Base-by-base conservation (phyloP, 2,888 invertebrate genomes). In the Mesochorus sp. region DNA sequence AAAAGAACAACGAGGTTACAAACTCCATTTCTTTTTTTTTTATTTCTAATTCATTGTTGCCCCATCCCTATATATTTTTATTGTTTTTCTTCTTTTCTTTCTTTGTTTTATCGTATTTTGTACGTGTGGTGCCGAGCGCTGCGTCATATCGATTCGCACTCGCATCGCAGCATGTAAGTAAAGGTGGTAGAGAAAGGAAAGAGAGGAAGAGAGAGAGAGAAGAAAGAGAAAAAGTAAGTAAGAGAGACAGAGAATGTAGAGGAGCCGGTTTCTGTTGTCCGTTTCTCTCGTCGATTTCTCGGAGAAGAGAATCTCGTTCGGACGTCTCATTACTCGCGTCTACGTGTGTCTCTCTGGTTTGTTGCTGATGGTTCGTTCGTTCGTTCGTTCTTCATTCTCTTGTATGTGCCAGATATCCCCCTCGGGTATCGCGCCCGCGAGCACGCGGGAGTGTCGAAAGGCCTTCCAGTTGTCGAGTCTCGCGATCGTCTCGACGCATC, bases 291-390 rank as follows among this genome's bases (percentile, higher is more conserved):
- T 73, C 74, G 78, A 79, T 75, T 75, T 79, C 78, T 79, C 61
- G 61, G 70, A 75, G 68, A 57, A 37, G 72, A 67, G 80, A 76
- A 75, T 80, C 81, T 82, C 80, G 80, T 79, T 76, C 79, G 80
- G 74, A 73, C 80, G 81, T 81, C 80, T 81, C 82, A 82, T 82
- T 82, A 82, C 74, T 68, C 76, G 76, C 75, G 59, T 76, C 80
- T 78, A 74, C 80, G 80, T 81, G 81, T 77, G 79, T 70, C 80
- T 62, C 76, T 59, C 74, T 70, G 74, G 82, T 81, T 67, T 68
- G 76, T 79, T 80, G 26, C 57, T 26, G 67, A 55, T 73, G 49
- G n/a, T 26, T 31, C 53, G n/a, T n/a, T n/a, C n/a, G 53, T 14
- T 53, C 53, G 31, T 53, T 28, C 12, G 31, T 31, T 53, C 53